Percentiles rank a stretch among this genome's conserved stretches.
phyloP scores from a whole-genome alignment of 2,888 invertebrate species.

The Cosmia trapezina region DNA sequence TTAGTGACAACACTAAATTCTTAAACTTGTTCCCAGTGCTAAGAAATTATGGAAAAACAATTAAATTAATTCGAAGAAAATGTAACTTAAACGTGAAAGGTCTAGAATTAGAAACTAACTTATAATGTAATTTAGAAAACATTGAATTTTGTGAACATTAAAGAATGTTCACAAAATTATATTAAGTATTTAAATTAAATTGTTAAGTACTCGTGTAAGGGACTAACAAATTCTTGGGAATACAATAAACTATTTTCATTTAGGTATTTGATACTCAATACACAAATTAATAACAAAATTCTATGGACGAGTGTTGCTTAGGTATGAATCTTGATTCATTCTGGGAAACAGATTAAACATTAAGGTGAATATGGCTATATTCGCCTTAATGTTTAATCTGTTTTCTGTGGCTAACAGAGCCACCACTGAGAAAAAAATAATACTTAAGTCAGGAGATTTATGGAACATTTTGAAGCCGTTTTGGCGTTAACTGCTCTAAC shows the following conservation, averaged over 20 bases:
- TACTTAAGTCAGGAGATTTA: too few species aligned
- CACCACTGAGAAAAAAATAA: too few species aligned
- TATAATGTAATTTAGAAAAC: slow-evolving; percentile 40
- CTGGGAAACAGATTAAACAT: not conserved
- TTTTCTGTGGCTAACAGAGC: too few species aligned
- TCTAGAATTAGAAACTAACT: slow-evolving; percentile 8
- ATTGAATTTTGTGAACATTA: not conserved
- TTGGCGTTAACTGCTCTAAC: too few species aligned
- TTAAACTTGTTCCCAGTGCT: slow-evolving; percentile 4
- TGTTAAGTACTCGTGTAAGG: not conserved
- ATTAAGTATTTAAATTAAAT: too few species aligned
- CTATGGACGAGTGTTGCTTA: not conserved
- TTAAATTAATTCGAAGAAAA: slow-evolving; percentile 24
- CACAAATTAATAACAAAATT: not conserved
- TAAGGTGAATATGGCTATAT: too few species aligned
- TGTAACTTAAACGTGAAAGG: not conserved
- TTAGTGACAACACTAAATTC: slow-evolving; percentile 30
- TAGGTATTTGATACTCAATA: not conserved
- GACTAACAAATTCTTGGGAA: not conserved
- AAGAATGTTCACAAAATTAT: slow-evolving; percentile 5
- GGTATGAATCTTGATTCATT: not conserved
- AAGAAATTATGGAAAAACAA: slow-evolving; percentile 16
- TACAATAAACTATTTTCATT: slow-evolving; percentile 3
- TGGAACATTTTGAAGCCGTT: too few species aligned
- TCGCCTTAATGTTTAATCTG: too few species aligned